Base-by-base conservation (phyloP, 2,888 invertebrate genomes). In the Ptychoptera albimana region DNA sequence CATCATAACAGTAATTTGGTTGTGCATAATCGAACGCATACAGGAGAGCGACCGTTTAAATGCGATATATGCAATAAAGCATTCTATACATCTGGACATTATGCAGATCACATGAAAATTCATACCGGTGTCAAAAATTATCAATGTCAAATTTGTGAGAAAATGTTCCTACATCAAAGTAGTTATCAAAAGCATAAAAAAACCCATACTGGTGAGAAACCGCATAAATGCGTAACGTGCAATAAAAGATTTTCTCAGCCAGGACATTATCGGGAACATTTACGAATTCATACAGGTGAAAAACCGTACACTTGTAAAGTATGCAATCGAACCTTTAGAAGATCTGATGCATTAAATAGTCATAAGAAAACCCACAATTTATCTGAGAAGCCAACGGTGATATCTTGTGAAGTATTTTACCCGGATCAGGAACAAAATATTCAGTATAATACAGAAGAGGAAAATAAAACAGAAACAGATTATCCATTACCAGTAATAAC, bases 131-230 rank as follows among this genome's bases (percentile, higher is more conserved):
- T 15, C 4, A 46, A 44, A 23, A 38, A 42, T 14, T 39, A 42
- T 23, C 15, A 32, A 31, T 50, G 50, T 30, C 13, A 11, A 7
- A 37, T 35, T 2, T 50, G 50, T 34, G 44, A 31, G 1, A 50
- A 49, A 42, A 14, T 5, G 9, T 49, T 50, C 30, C 13, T 41
- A 7, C 41, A 44, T 12, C 37, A 45, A 23, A 40, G 38, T 14
- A 48, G 46, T 39, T 45, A 46, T 29, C 37, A 40, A 8, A 49
- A 46, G 37, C 49, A 50, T 38, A 37, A 45, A 39, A 30, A 35
- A 9, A 15, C 31, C 5, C 50, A 50, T 35, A 32, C 42, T 6
- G 48, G 45, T 5, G 46, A 48, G 36, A 45, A 46, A 32, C 45
- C 41, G 2, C 23, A 39, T 35, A 32, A 40, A 5, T 48, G 50